Evolutionary conservation across 2,888 invertebrate species (phyloP).

Genomic region (Dasypogon diadema): DNA sequence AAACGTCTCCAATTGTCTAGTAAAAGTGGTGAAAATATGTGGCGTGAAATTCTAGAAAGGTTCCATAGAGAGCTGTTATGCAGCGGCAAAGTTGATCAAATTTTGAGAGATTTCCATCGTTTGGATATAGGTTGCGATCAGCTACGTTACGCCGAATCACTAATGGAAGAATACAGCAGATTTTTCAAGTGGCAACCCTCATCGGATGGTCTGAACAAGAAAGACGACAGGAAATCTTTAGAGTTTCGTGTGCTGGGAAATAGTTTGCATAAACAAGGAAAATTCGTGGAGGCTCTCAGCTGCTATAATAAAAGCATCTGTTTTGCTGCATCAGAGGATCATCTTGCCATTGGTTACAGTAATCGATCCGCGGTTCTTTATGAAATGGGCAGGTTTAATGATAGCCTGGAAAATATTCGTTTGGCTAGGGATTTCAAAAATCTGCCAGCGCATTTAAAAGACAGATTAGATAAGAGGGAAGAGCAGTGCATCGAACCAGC

Average conservation of each 20-base stretch:
- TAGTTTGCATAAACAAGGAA: constrained; percentile 52
- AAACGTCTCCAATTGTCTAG: no score
- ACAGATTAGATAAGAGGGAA: constrained; percentile 74
- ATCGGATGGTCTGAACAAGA: background rate
- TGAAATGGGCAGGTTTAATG: constrained; percentile 74
- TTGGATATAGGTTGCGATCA: background rate
- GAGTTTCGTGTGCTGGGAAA: background rate
- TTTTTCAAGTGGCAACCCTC: background rate
- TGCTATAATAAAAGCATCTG: constrained; percentile 75
- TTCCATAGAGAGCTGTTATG: no score
- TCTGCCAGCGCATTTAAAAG: constrained; percentile 74
- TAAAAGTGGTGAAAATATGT: no score
- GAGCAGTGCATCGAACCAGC: constrained; percentile 66
- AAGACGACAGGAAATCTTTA: background rate
- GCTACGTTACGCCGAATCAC: background rate
- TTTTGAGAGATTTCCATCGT: no score
- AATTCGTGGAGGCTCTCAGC: constrained; percentile 70
- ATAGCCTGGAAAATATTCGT: constrained; percentile 78
- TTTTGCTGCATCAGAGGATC: constrained; percentile 72
- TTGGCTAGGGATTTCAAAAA: constrained; percentile 71
- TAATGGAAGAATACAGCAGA: background rate
- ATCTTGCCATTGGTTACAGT: constrained; percentile 76
- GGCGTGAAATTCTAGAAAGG: no score
- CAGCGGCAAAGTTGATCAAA: no score
- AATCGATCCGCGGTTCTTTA: constrained; percentile 83